A percentile compares a stretch with the other conserved stretches of the same genome.
Conservation (phyloP, 2,113 vertebrate species). For the Eonycteris spelaea region DNA sequence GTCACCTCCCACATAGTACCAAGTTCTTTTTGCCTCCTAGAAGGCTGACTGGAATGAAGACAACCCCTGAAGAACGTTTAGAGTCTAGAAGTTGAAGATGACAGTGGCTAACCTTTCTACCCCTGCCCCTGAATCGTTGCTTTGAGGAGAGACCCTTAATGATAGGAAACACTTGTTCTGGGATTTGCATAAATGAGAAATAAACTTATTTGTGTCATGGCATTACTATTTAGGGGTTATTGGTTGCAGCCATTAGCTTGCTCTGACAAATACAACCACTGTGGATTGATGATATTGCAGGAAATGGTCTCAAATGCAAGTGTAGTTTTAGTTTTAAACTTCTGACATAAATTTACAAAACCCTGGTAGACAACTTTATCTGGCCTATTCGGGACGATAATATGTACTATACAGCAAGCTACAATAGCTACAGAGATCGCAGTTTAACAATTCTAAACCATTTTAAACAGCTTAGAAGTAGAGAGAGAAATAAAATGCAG, state of each 20-base stretch:
- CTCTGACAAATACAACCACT: neutral
- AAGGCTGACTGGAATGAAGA: neutral
- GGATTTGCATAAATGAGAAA: neutral
- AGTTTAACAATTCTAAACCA: conserved; percentile 39
- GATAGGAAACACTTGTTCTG: neutral
- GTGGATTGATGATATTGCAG: neutral
- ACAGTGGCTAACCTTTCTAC: neutral
- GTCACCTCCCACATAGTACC: too few species aligned
- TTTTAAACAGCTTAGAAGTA: neutral
- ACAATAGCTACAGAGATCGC: conserved; percentile 46
- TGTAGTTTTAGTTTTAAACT: conserved; percentile 57
- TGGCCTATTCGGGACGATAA: conserved; percentile 46
- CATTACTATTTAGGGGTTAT: neutral
- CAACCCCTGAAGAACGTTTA: neutral
- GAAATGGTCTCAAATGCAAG: neutral
- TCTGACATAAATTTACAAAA: conserved; percentile 69
- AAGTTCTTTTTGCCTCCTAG: neutral
- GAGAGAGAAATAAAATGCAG: conserved; percentile 50
- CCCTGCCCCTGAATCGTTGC: neutral
- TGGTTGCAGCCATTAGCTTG: neutral
- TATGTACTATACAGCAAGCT: neutral
- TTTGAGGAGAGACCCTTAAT: neutral
- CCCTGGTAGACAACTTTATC: conserved; percentile 27
- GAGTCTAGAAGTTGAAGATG: neutral
- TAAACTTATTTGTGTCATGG: neutral